Percentiles rank a stretch among this genome's conserved stretches.
Evolutionary conservation across 2,797 vertebrate genomes (phyloP).

Genomic region (Takifugu rubripes): DNA sequence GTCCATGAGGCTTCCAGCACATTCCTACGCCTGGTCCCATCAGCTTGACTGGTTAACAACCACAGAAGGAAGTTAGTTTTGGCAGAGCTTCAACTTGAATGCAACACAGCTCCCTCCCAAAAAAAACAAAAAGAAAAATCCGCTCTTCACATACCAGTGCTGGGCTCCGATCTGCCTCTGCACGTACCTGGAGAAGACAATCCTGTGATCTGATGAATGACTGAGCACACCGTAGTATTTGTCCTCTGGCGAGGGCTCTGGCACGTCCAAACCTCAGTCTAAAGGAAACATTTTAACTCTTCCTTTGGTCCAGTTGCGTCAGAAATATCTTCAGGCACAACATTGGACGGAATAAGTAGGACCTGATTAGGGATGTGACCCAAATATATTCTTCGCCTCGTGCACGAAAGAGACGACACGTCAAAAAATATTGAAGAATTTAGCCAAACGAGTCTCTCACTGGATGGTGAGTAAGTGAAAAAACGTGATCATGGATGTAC

Average conservation of each 20-base stretch:
- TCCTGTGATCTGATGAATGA: slow-evolving; percentile 41
- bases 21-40: slow-evolving; percentile 27
- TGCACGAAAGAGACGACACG: too few species aligned
- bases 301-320: too few species aligned
- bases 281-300: too few species aligned
- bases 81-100: slow-evolving; percentile 46
- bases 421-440: too few species aligned
- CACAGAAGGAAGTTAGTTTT: slow-evolving; percentile 45
- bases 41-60: slow-evolving; percentile 44
- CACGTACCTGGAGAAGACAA: slow-evolving; percentile 53
- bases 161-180: slow-evolving; percentile 68
- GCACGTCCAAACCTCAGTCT: neutral
- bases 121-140: slow-evolving; percentile 14
- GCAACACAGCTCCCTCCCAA: slow-evolving; percentile 20
- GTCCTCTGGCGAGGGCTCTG: neutral
- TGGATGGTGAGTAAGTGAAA: too few species aligned
- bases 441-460: too few species aligned
- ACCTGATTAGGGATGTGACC: too few species aligned
- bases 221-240: neutral
- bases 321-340: too few species aligned
- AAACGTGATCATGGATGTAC: too few species aligned
- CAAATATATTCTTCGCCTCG: too few species aligned
- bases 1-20: slow-evolving; percentile 21
- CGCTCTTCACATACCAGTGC: slow-evolving; percentile 65
- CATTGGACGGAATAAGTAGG: too few species aligned